phyloP scores from a whole-genome alignment of 2,888 invertebrate genomes.

The Agriotes lineatus region DNA sequence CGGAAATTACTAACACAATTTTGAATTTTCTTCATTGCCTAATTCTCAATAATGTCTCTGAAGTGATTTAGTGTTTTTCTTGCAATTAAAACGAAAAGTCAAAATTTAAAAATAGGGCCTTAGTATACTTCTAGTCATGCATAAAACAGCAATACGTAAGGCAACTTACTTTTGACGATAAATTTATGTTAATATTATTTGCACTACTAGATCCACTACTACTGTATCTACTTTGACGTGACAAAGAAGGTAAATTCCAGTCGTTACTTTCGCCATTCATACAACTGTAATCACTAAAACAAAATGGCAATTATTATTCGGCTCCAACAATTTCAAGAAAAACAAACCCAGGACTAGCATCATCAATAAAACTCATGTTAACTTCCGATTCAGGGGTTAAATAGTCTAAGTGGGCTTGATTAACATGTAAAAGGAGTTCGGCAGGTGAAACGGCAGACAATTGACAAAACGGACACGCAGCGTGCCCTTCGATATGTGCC shows the following conservation, averaged over 20 bases:
- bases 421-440: slow-evolving; percentile 84
- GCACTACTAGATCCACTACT: slow-evolving; percentile 48
- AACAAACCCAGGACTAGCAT: slow-evolving; percentile 67
- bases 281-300: slow-evolving; percentile 59
- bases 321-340: background rate
- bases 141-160: no score
- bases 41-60: no score
- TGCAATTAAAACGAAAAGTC: no score
- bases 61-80: no score
- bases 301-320: background rate
- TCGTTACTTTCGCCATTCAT: slow-evolving; percentile 33
- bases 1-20: no score
- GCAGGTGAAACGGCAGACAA: slow-evolving; percentile 79
- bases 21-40: no score
- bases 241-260: slow-evolving; percentile 42
- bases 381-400: slow-evolving; percentile 82
- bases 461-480: slow-evolving; percentile 87
- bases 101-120: no score
- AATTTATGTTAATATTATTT: slow-evolving; percentile 63
- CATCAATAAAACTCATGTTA: slow-evolving; percentile 82
- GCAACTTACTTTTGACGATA: slow-evolving; percentile 63
- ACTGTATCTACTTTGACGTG: slow-evolving; percentile 41
- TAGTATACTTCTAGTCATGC: no score
- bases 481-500: slow-evolving; percentile 83
- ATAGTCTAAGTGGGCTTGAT: slow-evolving; percentile 86